Evolutionary conservation across 2,113 vertebrate species (phyloP), one percentile per base, ranked within the genome.

Genomic region (Genyomyrus donnyi): DNA sequence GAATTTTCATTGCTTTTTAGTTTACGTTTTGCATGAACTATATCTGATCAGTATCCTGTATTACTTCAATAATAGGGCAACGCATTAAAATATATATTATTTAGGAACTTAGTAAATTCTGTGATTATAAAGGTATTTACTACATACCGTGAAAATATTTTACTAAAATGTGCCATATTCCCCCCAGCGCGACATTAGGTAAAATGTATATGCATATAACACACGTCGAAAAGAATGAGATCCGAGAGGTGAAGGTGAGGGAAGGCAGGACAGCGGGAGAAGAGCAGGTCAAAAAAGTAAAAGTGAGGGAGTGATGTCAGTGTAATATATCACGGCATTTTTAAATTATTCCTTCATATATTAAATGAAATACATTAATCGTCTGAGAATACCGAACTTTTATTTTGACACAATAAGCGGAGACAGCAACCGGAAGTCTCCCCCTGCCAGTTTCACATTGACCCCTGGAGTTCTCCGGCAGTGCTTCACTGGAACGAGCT

Each of bases 391-490:
- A 70, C 10, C 1, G 10, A 70, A 70, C 62, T 70, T 70, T 70
- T 70, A 70, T 70, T 31, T 70, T 70, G 62, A 70, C 19, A 56
- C 53, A 7, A 21, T 31, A 31, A 70, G n/a, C 27, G 10, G 9
- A 13, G n/a, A 70, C n/a, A 13, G 3, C n/a, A 31, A 70, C 62
- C 62, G 62, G 62, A 70, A 70, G 62, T 66, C 62, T 66, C n/a
- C 56, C 56, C 56, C 19, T 66, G 62, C 10, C 62, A 70, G 62
- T 11, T 62, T 62, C 56, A 62, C 6, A n/a, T 19, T 58, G 56
- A 24, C 90, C 91, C 90, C 92, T 35, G 52, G 90, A 27, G 13
- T 66, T 17, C 15, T 62, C 3, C n/a, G n/a, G n/a, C 13, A 46
- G 35, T n/a, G 21, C 66, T 74, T 89, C 58, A 77, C 31, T 77